Evolutionary conservation across 2,888 invertebrate species (phyloP), one percentile per base, ranked within the genome.

Genomic region (Lamellibrachia columna): DNA sequence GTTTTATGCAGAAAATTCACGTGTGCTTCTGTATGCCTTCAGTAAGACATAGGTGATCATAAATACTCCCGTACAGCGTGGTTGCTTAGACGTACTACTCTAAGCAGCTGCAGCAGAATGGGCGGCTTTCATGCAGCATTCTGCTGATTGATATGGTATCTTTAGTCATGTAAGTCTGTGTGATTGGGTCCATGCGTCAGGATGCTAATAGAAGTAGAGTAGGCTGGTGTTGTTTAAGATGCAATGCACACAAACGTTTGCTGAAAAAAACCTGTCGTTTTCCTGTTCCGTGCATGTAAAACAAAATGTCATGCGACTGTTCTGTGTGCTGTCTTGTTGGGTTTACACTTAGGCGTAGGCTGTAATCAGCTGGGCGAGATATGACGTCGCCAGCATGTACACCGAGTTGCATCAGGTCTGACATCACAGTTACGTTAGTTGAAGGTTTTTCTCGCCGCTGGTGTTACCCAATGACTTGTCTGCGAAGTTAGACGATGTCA

Each of bases 241-340:
- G 75, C 75, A 75, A 75, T 4, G 22, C 75, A 22, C 75, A n/a
- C 75, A 75, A 75, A 75, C 75, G n/a, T 75, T n/a, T 75, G 75
- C 75, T 4, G 75, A 22, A 22, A 22, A 22, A 75, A 75, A 75
- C 15, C 6, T 75, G 75, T 75, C 22, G 75, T 75, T 75, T 75
- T 75, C 75, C 75, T 75, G 75, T 75, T 75, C 22, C 22, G 75
- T 11, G 75, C 75, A 22, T 75, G 75, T 75, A 15, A 75, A 75
- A 75, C 75, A 75, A 75, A n/a, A 75, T 75, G 75, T 75, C 75
- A n/a, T 75, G n/a, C 75, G 75, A 75, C 15, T 75, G 75, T 75
- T 75, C n/a, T 75, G 22, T 75, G 2, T 22, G 22, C 22, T 75
- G 75, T 75, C 22, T 75, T 6, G 22, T 22, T 75, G 22, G 22